A percentile compares a stretch with the other conserved stretches of the same genome.
Evolutionary conservation across 2,113 vertebrate species (phyloP).

Genomic region (Nyctibius bracteatus): DNA sequence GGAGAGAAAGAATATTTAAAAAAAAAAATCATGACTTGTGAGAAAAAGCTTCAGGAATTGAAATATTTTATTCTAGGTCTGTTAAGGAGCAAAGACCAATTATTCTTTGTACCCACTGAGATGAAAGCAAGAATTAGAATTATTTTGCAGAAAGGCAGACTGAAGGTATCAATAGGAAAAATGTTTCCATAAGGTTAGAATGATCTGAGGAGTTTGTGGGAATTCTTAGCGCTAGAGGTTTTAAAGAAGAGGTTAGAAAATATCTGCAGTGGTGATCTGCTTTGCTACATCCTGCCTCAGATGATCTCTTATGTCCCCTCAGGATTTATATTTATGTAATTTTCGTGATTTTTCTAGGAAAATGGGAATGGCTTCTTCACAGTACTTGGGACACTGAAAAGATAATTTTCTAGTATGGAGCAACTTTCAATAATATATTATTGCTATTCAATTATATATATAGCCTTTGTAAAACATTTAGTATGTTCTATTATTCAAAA

Average conservation of each 20-base stretch:
- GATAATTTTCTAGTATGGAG: not conserved
- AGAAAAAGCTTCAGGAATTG: not conserved
- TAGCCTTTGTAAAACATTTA: not conserved
- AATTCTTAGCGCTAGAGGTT: not conserved
- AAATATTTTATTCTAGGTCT: not conserved
- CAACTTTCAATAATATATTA: slow-evolving; percentile 4
- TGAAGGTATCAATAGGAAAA: not conserved
- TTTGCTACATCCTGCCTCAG: not conserved
- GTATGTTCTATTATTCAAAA: not conserved
- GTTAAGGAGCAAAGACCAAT: not conserved
- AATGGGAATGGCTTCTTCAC: not conserved
- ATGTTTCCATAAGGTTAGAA: not conserved
- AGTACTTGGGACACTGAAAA: not conserved
- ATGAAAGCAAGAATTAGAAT: not conserved
- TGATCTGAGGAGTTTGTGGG: not conserved
- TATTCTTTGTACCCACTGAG: not conserved
- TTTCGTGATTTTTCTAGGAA: not conserved
- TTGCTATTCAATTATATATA: slow-evolving; percentile 12
- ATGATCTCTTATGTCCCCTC: not conserved
- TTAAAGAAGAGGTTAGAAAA: not conserved
- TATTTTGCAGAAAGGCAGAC: not conserved
- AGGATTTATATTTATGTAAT: not conserved
- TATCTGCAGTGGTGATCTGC: not conserved
- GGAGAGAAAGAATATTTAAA: not conserved
- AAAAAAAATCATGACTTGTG: not conserved